Base-by-base conservation (phyloP, 2,113 vertebrate species). In the Dendropsophus ebraccatus region DNA sequence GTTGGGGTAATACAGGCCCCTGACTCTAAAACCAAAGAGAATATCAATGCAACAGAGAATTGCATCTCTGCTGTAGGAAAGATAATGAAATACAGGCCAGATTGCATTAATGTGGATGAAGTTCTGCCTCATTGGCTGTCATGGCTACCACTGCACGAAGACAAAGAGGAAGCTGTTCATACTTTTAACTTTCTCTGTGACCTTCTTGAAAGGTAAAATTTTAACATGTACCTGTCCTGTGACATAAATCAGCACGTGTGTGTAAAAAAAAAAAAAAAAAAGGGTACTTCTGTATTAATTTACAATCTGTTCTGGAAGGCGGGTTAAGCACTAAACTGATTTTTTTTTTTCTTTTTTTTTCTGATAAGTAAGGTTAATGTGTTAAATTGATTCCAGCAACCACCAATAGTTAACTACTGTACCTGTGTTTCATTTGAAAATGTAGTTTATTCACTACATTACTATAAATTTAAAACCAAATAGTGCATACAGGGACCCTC, bases 31-130 rank as follows among this genome's bases (percentile, higher is more conserved):
- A 92, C 93, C 89, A 99, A 99, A 95, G 97, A 98, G 88, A 99
- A 99, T 13, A 90, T 98, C 88, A 99, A 99, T 58, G 98, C 98
- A 41, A 99, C 98, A 16, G 98, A 99, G 91, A 99, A 99, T 94
- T 99, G 98, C 92, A 97, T 99, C 92, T 99, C 98, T 0, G 98
- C 98, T 1, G 97, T 99, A 1, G 98, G 97, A 25, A 99, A 99
- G 83, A 96, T 99, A 54, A 97, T 97, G 96, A 96, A 97, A 87
- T 99, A 96, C 88, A 93, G 96, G 45, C 97, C 98, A 0, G 97
- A 99, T 91, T 99, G 98, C 67, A 92, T 97, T 52, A 98, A 96
- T 12, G 96, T 97, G 25, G 96, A 94, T 45, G 97, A 99, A 92
- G 92, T 99, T 79, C 94, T 99, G 0, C 98, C 97, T 10, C 98